Evolutionary conservation across 1,140 invertebrate genomes (phyloP), one percentile per base, ranked within the genome.

Genomic region (Coboldia fuscipes): DNA sequence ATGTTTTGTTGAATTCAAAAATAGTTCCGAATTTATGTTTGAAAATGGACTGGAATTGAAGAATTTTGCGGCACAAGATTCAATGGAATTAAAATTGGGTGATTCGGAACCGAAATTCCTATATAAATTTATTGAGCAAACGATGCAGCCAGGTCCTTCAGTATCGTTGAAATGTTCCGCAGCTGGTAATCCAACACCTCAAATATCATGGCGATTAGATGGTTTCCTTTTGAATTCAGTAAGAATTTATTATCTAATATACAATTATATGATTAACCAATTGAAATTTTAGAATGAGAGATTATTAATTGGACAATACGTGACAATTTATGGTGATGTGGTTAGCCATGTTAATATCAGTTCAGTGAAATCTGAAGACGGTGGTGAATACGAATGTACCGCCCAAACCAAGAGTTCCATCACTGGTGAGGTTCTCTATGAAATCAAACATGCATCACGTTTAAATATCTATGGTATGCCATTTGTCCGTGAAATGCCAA

Each of bases 121-220:
- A 17, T 80, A 83, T 51, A 76, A 70, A 30, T 81, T 86, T 46
- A 75, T 80, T 39, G 75, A 82, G 45, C 75, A 81, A 52, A 82
- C 75, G 12, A 58, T 85, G 26, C 75, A 84, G 42, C 75, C 77
- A 0, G 81, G 80, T 4, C 73, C 75, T 2, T 68, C 71, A 14
- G 72, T 85, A 14, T 82, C 79, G 13, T 54, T 89, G 21, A 81
- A 82, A 50, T 89, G 84, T 48, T 75, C 70, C 15, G 44, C 42
- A 2, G 68, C 74, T 16, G 83, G 83, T 4, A 83, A 81, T 50
- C 83, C 78, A 2, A 84, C 83, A 15, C 82, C 82, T 1, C 66
- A 70, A 42, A 72, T 85, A 35, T 63, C 67, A 2, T 88, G 81
- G 81, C 63, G 66, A 5, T 59, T 84, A 33, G 81, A 85, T 50